Evolutionary conservation across 1,140 invertebrate genomes (phyloP).

Genomic region (Zelostemma sp.): DNA sequence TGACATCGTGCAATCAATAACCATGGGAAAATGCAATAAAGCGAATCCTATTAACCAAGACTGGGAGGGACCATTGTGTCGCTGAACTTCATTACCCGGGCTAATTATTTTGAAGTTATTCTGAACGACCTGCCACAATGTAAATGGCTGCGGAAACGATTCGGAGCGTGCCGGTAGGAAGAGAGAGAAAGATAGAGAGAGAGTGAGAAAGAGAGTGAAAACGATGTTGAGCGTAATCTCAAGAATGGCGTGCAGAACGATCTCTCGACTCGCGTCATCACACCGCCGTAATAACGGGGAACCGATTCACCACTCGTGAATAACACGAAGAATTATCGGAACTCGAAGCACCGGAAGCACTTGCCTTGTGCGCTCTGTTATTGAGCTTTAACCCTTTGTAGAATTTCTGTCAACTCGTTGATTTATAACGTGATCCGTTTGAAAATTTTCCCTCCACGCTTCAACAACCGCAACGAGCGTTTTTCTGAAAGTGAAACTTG

Average conservation of each 20-base stretch:
- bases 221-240: conserved; percentile 44
- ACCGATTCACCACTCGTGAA: conserved; percentile 22
- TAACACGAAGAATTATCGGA: conserved; percentile 33
- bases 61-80: conserved; percentile 55
- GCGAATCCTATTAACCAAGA: conserved; percentile 57
- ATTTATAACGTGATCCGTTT: too few relatives aligned
- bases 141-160: conserved; percentile 62
- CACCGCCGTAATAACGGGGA: conserved; percentile 37
- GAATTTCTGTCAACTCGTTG: too few relatives aligned
- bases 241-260: conserved; percentile 27
- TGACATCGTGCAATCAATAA: conserved; percentile 56
- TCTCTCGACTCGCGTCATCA: conserved; percentile 20
- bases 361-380: not conserved
- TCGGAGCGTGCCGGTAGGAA: conserved; percentile 40
- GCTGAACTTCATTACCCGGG: conserved; percentile 65
- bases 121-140: conserved; percentile 66
- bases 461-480: too few relatives aligned
- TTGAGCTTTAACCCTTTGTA: not conserved
- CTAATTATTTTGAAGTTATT: conserved; percentile 69
- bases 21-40: conserved; percentile 52
- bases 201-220: conserved; percentile 18
- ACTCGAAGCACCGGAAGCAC: conserved; percentile 1
- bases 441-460: not conserved
- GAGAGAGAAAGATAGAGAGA: conserved; percentile 22
- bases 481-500: too few relatives aligned